phyloP scores from a whole-genome alignment of 2,113 vertebrate species.

The Passer montanus region DNA sequence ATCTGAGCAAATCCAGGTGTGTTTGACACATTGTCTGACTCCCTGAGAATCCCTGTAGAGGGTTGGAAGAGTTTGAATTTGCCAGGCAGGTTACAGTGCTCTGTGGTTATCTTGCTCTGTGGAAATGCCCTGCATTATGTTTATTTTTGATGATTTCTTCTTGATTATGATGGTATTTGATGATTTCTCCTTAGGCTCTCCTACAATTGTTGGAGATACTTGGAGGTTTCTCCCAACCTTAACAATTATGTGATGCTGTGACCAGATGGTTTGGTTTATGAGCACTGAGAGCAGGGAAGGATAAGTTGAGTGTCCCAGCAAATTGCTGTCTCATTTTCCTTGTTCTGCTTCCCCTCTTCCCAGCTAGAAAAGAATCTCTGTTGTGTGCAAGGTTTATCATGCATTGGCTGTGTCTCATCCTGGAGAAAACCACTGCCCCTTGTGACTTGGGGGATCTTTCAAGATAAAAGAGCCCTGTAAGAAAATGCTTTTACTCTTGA shows the following conservation, averaged over 20 bases:
- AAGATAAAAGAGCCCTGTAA: background rate
- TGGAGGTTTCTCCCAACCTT: background rate
- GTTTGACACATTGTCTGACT: background rate
- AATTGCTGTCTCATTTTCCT: background rate
- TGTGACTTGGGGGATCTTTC: background rate
- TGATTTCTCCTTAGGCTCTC: background rate
- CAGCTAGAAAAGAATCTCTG: background rate
- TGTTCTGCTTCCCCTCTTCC: background rate
- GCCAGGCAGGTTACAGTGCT: fast-evolving
- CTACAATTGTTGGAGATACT: background rate
- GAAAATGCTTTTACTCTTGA: background rate
- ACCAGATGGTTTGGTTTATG: background rate
- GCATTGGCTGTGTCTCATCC: background rate
- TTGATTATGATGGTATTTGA: background rate
- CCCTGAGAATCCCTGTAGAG: background rate
- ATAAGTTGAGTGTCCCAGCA: background rate
- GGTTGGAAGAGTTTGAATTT: background rate
- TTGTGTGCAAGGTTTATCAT: background rate
- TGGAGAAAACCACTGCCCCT: background rate
- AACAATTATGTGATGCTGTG: background rate
- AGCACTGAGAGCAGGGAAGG: background rate
- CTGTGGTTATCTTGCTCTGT: background rate
- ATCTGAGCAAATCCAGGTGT: background rate
- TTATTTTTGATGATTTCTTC: background rate
- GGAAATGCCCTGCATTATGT: background rate